Evolutionary conservation across 2,888 invertebrate genomes (phyloP), one percentile per base, ranked within the genome.

Genomic region (Azorinus chamasolen): DNA sequence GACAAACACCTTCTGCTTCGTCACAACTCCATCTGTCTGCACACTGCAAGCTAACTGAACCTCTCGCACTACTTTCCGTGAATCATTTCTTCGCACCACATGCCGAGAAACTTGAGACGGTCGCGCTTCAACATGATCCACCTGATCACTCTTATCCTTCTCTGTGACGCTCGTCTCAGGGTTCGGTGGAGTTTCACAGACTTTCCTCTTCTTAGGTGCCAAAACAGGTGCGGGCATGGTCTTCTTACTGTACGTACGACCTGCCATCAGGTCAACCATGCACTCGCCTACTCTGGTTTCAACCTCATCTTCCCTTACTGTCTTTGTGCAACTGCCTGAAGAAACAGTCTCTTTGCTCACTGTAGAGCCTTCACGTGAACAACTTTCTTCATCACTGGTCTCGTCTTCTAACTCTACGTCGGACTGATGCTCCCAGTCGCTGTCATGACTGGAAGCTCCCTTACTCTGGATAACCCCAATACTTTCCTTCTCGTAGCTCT

Each of bases 161-260:
- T 41, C 12, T 41, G n/a, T n/a, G n/a, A n/a, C n/a, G n/a, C n/a
- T n/a, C n/a, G n/a, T n/a, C n/a, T n/a, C n/a, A n/a, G 1, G 20
- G 10, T 10, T 41, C 54, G 4, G 14, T 4, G n/a, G 10, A 1
- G 5, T 16, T 24, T 58, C 58, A 14, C 18, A 14, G 1, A 16
- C 24, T 43, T 45, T 46, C 5, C 43, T 1, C 43, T 45, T 25
- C 4, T 37, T 37, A 20, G 55, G 55, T n/a, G 55, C 27, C 16
- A 55, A 37, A 3, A 58, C 58, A 24, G 62, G 51, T 20, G 8
- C 16, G 4, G 51, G 39, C 5, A 8, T 20, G 22, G 37, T 51
- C 46, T 16, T 32, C 32, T 62, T 51, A 10, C 41, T 39, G 51
- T 51, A 18, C 18, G 25, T 51, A 1, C 53, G 39, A 18, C 53